A percentile compares a stretch with the other conserved stretches of the same genome.
Evolutionary conservation across 2,888 invertebrate genomes (phyloP).

Genomic region (Netelia melanura): DNA sequence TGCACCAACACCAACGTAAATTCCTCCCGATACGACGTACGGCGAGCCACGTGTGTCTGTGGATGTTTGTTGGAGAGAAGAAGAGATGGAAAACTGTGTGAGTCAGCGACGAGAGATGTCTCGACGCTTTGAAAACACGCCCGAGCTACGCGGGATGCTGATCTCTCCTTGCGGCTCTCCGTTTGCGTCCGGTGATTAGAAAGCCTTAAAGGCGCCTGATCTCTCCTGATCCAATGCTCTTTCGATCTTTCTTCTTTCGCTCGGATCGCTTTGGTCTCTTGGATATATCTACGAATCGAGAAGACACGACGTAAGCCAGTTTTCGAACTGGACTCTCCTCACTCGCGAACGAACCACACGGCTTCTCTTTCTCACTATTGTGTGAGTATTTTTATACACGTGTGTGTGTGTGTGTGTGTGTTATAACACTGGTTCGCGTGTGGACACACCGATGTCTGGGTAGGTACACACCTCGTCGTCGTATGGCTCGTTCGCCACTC

Average conservation of each 20-base stretch:
- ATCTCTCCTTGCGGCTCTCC: no score
- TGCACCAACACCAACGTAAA: conserved; percentile 5
- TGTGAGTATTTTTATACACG: background rate
- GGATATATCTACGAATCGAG: background rate
- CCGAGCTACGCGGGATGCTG: conserved; percentile 39
- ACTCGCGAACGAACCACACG: background rate
- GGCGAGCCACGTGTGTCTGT: background rate
- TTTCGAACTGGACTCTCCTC: conserved; percentile 56
- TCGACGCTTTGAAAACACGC: conserved; percentile 22
- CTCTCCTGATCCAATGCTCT: conserved; percentile 6
- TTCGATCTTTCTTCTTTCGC: conserved; percentile 37
- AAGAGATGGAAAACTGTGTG: background rate
- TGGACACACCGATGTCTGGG: background rate
- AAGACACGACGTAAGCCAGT: conserved; percentile 30
- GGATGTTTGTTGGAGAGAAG: background rate
- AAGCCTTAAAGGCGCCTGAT: conserved; percentile 73
- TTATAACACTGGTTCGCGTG: background rate
- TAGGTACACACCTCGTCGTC: conserved; percentile 47
- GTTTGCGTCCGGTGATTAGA: conserved; percentile 74
- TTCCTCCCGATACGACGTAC: background rate
- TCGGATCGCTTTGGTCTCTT: background rate
- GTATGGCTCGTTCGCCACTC: conserved; percentile 41
- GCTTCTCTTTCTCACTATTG: conserved; percentile 7
- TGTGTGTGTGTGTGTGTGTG: background rate
- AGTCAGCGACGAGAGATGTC: conserved; percentile 1